A percentile compares a stretch with the other conserved stretches of the same genome.
phyloP scores from a whole-genome alignment of 2,113 vertebrate species.

The Scytalopus superciliaris region DNA sequence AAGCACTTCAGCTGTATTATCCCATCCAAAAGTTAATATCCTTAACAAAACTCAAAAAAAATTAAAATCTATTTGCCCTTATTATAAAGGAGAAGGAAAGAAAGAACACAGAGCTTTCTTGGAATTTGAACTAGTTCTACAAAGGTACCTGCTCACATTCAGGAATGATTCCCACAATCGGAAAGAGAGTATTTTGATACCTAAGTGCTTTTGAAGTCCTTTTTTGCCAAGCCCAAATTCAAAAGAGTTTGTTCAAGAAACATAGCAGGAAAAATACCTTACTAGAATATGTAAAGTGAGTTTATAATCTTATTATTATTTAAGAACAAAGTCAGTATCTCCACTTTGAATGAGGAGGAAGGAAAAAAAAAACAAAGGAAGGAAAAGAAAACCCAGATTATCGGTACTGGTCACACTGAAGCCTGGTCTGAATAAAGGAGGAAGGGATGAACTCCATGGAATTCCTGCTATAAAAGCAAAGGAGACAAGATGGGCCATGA shows the following conservation, averaged over 20 bases:
- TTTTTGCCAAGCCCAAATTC: not conserved
- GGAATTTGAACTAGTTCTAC: not conserved
- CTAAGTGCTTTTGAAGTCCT: not conserved
- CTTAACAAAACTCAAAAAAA: not conserved
- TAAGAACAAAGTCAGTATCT: not conserved
- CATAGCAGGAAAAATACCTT: not conserved
- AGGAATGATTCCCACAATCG: not conserved
- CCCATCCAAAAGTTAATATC: not conserved
- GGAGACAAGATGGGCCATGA: not conserved
- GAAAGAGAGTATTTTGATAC: not conserved
- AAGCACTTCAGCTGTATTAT: constrained; percentile 19
- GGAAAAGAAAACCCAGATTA: not conserved
- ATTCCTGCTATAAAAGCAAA: not conserved
- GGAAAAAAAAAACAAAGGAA: not conserved
- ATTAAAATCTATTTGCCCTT: not conserved
- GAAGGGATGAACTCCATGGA: not conserved
- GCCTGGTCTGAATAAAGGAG: not conserved
- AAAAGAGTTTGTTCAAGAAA: not conserved
- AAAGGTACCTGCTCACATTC: not conserved
- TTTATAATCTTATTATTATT: not conserved
- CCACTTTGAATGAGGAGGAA: not conserved
- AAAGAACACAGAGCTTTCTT: not conserved
- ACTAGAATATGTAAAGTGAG: not conserved
- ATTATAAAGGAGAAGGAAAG: not conserved
- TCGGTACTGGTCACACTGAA: not conserved